Conservation (phyloP, 2,113 vertebrate species). For the Crocuta crocuta region DNA sequence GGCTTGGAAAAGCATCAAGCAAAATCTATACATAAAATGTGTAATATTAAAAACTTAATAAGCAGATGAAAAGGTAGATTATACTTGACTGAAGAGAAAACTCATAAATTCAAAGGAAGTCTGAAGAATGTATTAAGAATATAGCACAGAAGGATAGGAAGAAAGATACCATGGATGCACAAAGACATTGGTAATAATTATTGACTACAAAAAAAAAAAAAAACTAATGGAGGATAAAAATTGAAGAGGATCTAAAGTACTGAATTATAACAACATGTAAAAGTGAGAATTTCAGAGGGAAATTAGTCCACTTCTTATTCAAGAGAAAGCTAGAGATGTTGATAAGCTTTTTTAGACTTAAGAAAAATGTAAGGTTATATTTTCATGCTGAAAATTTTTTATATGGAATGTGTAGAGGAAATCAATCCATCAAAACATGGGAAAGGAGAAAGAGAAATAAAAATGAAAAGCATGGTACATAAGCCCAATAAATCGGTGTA, state of each 20-base stretch:
- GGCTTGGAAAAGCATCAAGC: neutral
- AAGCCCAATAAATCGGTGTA: neutral
- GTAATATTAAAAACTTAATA: neutral
- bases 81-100: neutral
- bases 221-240: neutral
- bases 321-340: neutral
- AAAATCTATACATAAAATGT: neutral
- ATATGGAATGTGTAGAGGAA: neutral
- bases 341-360: neutral
- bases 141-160: neutral
- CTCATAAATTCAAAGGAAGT: neutral
- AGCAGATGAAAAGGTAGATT: neutral
- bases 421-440: neutral
- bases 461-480: neutral
- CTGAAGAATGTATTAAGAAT: neutral
- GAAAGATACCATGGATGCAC: neutral
- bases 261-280: neutral
- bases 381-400: neutral
- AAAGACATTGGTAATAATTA: neutral
- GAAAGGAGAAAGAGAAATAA: neutral
- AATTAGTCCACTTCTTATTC: neutral
- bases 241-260: neutral
- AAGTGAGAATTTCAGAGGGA: neutral
- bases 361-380: neutral
- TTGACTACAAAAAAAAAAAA: neutral